These are phyloP conservation scores for Dexiosoma caninum DNA, from an alignment of 2,888 invertebrate genomes.

Conservation along the genomic window DNA sequence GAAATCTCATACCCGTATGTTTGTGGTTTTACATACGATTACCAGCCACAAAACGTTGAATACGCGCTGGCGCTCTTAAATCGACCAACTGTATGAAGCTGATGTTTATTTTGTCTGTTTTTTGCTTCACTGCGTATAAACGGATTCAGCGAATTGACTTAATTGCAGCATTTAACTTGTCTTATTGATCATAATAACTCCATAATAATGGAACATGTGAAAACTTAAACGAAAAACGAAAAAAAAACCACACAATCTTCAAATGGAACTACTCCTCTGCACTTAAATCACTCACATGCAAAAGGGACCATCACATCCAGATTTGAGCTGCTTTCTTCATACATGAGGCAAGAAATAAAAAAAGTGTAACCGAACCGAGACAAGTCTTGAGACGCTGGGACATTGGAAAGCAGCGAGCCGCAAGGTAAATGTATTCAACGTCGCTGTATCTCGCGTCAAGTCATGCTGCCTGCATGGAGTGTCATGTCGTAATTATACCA, in stretches of 20 bases:
- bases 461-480: conserved; percentile 46
- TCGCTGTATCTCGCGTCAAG: neutral
- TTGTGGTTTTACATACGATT: conserved; percentile 1
- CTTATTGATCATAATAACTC: conserved; percentile 78
- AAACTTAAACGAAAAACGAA: conserved; percentile 73
- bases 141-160: conserved; percentile 69
- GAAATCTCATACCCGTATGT: conserved; percentile 4
- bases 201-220: conserved; percentile 78
- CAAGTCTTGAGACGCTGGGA: conserved; percentile 21
- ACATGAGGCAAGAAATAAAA: neutral
- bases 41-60: conserved; percentile 34
- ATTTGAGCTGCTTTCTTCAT: neutral
- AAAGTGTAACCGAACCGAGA: conserved; percentile 33
- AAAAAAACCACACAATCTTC: neutral
- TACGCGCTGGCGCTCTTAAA: conserved; percentile 52
- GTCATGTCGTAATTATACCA: conserved; percentile 59
- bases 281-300: neutral
- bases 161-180: conserved; percentile 78
- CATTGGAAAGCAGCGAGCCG: neutral
- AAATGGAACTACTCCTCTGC: neutral
- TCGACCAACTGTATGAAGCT: conserved; percentile 17
- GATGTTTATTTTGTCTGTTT: conserved; percentile 25
- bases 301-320: neutral
- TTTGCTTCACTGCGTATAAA: conserved; percentile 49
- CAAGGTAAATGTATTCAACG: conserved; percentile 23